These are phyloP conservation scores for Cossypha polioptera DNA, from an alignment of 2,797 vertebrate genomes.

Conservation along the genomic window DNA sequence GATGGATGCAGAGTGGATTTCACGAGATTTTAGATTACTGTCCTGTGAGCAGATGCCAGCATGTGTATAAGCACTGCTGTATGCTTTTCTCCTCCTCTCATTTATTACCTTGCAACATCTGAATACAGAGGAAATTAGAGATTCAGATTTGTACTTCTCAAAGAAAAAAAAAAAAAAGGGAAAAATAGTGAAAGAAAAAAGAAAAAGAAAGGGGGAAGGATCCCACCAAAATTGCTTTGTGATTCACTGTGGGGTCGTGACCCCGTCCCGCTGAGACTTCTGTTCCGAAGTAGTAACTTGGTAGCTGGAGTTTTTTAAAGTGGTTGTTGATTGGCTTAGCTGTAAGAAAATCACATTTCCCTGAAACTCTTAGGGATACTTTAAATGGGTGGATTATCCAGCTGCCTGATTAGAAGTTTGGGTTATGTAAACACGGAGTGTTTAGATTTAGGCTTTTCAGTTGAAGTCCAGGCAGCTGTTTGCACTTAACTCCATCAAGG, in stretches of 20 bases:
- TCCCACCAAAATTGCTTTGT: conserved; percentile 62
- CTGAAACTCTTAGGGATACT: conserved; percentile 78
- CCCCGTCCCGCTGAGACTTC: conserved; percentile 32
- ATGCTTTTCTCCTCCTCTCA: background rate
- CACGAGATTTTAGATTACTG: background rate
- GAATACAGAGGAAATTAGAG: conserved; percentile 58
- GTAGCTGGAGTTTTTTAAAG: conserved; percentile 62
- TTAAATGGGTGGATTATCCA: conserved; percentile 81
- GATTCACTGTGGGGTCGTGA: conserved; percentile 52
- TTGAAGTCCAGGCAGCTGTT: conserved; percentile 80
- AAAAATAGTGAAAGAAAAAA: background rate
- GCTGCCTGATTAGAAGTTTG: conserved; percentile 81
- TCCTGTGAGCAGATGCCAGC: background rate
- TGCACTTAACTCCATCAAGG: conserved; percentile 80
- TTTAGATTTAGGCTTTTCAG: conserved; percentile 82
- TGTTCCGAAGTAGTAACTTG: conserved; percentile 50
- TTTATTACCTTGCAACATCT: conserved; percentile 18
- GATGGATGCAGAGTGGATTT: background rate
- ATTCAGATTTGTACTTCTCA: conserved; percentile 35
- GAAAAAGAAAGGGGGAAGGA: background rate
- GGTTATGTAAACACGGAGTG: conserved; percentile 80
- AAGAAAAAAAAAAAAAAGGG: background rate
- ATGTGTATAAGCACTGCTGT: background rate
- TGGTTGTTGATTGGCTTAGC: conserved; percentile 74
- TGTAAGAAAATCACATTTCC: conserved; percentile 78